A percentile compares a stretch with the other conserved stretches of the same genome.
Evolutionary conservation across 2,113 vertebrate species (phyloP).

Genomic region (Anolis sagrei): DNA sequence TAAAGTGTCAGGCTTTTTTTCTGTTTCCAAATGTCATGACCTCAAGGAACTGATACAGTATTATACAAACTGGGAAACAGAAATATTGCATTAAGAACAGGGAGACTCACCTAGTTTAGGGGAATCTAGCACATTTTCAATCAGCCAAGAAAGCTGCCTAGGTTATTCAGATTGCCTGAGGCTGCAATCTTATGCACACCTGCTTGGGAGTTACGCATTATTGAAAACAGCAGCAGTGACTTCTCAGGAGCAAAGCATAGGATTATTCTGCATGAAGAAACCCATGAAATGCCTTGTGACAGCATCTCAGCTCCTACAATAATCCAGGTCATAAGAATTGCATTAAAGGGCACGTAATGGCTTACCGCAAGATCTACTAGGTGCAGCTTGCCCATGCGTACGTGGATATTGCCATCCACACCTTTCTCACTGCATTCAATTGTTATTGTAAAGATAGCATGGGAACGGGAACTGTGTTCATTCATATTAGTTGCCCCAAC

Average conservation of each 20-base stretch:
- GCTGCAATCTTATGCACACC: neutral
- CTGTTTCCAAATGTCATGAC: neutral
- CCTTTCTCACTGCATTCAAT: conserved; percentile 99
- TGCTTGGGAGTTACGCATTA: neutral
- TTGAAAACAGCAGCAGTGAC: neutral
- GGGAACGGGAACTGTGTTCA: conserved; percentile 97
- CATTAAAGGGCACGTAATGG: neutral
- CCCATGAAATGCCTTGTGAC: neutral
- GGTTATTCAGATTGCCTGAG: neutral
- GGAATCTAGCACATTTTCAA: neutral
- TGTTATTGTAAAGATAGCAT: conserved; percentile 98
- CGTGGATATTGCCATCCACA: conserved; percentile 93
- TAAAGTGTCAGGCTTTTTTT: neutral
- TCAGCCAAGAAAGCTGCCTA: neutral
- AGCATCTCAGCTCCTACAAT: neutral
- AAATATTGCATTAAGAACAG: neutral
- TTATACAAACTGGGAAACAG: neutral
- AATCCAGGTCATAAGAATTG: fast-evolving
- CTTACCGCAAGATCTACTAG: conserved; percentile 95
- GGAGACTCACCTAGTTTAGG: neutral
- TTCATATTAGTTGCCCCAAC: conserved; percentile 99
- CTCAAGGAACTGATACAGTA: neutral
- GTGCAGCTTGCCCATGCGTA: conserved; percentile 97
- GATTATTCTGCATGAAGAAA: neutral
- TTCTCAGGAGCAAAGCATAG: neutral